phyloP scores from a whole-genome alignment of 2,113 vertebrate genomes.

The Monopterus albus region DNA sequence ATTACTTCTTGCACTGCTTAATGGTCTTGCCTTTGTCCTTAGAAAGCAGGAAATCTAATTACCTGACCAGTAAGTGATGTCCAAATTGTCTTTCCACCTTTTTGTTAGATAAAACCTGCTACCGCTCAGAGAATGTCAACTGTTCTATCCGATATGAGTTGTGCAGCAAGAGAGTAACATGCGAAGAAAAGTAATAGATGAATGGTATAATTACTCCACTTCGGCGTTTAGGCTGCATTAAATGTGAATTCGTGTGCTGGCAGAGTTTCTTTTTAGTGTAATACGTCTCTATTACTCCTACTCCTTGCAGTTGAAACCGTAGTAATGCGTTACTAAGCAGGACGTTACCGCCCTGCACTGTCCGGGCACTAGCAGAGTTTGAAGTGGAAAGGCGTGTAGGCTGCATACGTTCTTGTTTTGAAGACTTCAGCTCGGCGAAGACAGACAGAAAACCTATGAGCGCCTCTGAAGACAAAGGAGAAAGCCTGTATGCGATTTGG shows the following conservation, averaged over 20 bases:
- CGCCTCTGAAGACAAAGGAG: neutral
- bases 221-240: neutral
- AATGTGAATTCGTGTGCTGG: constrained; percentile 1
- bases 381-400: constrained; percentile 40
- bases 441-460: constrained; percentile 3
- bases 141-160: constrained; percentile 18
- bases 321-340: constrained; percentile 55
- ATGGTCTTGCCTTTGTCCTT: neutral
- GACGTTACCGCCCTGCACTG: constrained; percentile 54
- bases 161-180: neutral
- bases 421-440: constrained; percentile 12
- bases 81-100: neutral
- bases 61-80: neutral
- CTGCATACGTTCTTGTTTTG: constrained; percentile 18
- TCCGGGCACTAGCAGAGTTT: constrained; percentile 50
- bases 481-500: neutral
- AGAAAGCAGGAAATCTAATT: constrained; percentile 26
- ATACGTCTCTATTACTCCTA: neutral
- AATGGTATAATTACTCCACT: neutral
- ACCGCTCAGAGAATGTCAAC: constrained; percentile 1
- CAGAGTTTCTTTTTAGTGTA: neutral
- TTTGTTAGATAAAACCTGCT: neutral
- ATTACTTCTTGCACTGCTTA: constrained; percentile 64
- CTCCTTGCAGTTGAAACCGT: constrained; percentile 5
- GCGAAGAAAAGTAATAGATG: neutral